Evolutionary conservation across 2,888 invertebrate genomes (phyloP).

Genomic region (Merodon equestris): DNA sequence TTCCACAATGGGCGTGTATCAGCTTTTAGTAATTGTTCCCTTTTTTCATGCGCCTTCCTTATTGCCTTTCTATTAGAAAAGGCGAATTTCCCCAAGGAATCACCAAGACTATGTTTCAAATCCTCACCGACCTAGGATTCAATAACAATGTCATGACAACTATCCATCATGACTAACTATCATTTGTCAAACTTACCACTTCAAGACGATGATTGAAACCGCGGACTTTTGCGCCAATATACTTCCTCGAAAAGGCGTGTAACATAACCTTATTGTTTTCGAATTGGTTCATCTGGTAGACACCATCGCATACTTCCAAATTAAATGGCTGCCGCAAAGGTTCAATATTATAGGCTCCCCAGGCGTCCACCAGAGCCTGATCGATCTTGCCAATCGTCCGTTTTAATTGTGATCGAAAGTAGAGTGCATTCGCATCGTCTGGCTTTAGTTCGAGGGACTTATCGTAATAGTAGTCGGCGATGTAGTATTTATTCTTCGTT

Average conservation of each 20-base stretch:
- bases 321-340: no score
- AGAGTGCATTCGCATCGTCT: constrained; percentile 59
- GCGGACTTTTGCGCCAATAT: no score
- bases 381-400: constrained; percentile 64
- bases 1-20: constrained; percentile 75
- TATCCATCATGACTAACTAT: no score
- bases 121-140: background rate
- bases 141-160: constrained; percentile 34
- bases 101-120: constrained; percentile 69
- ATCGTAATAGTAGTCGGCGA: constrained; percentile 70
- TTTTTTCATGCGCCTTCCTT: constrained; percentile 70
- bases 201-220: no score
- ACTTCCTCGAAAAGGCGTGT: no score
- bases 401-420: constrained; percentile 70
- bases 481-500: constrained; percentile 45
- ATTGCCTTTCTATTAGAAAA: constrained; percentile 72
- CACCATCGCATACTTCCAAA: no score
- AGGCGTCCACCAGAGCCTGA: constrained; percentile 67
- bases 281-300: no score
- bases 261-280: no score
- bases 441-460: constrained; percentile 65
- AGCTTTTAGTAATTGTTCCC: constrained; percentile 66
- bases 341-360: background rate
- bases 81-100: constrained; percentile 72
- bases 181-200: no score